Conservation (phyloP, 2,113 vertebrate species). For the Marmota monax region DNA sequence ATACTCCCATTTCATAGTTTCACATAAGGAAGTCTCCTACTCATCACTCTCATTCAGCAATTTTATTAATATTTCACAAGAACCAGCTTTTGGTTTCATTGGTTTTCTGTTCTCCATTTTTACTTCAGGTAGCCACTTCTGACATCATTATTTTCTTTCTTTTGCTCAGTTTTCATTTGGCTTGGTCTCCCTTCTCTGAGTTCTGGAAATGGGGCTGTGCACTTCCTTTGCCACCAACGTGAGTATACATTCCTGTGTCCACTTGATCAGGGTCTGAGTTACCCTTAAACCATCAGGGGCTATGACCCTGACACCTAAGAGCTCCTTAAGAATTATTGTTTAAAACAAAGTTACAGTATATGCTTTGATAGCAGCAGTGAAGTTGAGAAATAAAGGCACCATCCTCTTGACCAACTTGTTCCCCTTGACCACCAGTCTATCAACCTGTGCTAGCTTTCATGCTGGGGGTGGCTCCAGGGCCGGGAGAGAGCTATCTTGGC, state of each 20-base stretch:
- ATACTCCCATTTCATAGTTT: neutral
- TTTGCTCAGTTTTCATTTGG: no score
- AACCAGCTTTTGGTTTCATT: neutral
- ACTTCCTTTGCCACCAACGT: neutral
- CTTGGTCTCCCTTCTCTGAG: neutral
- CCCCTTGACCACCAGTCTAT: neutral
- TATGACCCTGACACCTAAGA: rapidly evolving
- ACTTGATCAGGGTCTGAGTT: rapidly evolving
- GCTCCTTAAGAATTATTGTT: neutral
- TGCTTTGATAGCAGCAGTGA: neutral
- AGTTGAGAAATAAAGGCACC: neutral
- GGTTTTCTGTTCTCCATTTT: neutral
- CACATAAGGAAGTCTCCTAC: rapidly evolving
- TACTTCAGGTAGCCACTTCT: neutral
- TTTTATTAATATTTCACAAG: neutral
- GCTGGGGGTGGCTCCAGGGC: neutral
- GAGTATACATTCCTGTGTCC: neutral
- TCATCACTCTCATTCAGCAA: neutral
- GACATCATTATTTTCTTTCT: neutral
- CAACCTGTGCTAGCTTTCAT: neutral
- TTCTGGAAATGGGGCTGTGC: neutral
- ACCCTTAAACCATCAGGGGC: rapidly evolving
- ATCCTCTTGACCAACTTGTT: neutral
- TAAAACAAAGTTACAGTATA: neutral
- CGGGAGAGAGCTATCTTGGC: neutral